Conservation (phyloP, 2,888 invertebrate genomes). For the Nebria brevicollis region DNA sequence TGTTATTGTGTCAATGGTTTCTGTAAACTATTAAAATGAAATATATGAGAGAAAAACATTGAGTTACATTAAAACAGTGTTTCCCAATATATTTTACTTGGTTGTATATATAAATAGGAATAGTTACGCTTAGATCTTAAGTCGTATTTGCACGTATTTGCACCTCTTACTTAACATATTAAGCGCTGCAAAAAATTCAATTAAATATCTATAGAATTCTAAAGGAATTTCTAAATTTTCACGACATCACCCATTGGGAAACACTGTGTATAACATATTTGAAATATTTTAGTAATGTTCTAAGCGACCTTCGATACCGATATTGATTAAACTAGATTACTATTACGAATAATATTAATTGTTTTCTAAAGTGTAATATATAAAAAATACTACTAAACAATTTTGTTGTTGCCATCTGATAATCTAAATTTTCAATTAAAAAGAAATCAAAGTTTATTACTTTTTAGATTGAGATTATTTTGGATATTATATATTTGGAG, state of each 20-base stretch:
- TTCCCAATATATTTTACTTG: too few species aligned
- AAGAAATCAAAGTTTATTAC: too few species aligned
- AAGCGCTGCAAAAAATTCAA: too few species aligned
- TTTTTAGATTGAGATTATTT: too few species aligned
- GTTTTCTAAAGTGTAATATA: background rate
- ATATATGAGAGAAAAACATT: background rate
- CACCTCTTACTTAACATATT: too few species aligned
- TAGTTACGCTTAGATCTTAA: too few species aligned
- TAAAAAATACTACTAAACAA: background rate
- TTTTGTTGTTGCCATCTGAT: background rate
- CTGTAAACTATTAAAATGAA: background rate
- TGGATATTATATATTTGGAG: too few species aligned
- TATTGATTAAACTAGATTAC: background rate
- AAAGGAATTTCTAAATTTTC: too few species aligned
- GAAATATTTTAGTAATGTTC: background rate
- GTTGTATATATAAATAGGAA: too few species aligned
- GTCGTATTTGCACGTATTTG: too few species aligned
- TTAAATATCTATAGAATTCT: too few species aligned
- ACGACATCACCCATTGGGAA: too few species aligned
- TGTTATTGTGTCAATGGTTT: background rate
- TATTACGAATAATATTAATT: background rate
- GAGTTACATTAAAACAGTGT: background rate
- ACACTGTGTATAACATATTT: background rate
- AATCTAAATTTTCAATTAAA: background rate
- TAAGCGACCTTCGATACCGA: background rate